These are phyloP conservation scores for Ophion ellenae DNA, from an alignment of 2,888 invertebrate genomes.

Conservation along the genomic window DNA sequence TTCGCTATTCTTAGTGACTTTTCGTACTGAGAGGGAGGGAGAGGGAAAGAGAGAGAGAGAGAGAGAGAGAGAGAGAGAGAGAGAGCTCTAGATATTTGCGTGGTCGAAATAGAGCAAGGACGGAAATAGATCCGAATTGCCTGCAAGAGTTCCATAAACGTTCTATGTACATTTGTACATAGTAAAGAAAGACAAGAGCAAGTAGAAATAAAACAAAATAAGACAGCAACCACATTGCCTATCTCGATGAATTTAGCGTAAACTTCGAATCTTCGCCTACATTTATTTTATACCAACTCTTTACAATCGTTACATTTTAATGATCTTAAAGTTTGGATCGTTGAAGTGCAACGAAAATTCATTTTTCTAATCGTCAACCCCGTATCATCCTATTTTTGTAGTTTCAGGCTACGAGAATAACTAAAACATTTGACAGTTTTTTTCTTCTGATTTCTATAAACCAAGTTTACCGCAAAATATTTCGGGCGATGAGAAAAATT, in stretches of 20 bases:
- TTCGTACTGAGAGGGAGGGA: constrained; percentile 43
- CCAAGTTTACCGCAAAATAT: too few species aligned
- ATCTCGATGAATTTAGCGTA: background rate
- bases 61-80: constrained; percentile 30
- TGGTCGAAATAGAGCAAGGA: constrained; percentile 70
- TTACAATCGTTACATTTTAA: too few species aligned
- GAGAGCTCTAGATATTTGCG: constrained; percentile 72
- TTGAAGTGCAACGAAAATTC: too few species aligned
- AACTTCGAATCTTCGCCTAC: too few species aligned
- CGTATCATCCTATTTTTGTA: too few species aligned
- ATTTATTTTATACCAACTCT: too few species aligned
- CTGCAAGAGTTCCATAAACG: constrained; percentile 67
- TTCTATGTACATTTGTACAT: constrained; percentile 8
- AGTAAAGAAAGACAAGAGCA: constrained; percentile 6
- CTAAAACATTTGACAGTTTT: too few species aligned
- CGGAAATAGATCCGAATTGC: constrained; percentile 70
- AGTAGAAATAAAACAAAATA: constrained; percentile 1
- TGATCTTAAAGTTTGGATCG: background rate
- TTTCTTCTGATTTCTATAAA: too few species aligned
- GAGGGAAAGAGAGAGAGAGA: constrained; percentile 1
- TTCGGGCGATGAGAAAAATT: too few species aligned
- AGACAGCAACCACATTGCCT: too few species aligned
- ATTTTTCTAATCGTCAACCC: too few species aligned
- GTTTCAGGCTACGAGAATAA: too few species aligned
- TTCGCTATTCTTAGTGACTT: constrained; percentile 58